Evolutionary conservation across 2,888 invertebrate species (phyloP).

Genomic region (Eumacrocentrus americanus): DNA sequence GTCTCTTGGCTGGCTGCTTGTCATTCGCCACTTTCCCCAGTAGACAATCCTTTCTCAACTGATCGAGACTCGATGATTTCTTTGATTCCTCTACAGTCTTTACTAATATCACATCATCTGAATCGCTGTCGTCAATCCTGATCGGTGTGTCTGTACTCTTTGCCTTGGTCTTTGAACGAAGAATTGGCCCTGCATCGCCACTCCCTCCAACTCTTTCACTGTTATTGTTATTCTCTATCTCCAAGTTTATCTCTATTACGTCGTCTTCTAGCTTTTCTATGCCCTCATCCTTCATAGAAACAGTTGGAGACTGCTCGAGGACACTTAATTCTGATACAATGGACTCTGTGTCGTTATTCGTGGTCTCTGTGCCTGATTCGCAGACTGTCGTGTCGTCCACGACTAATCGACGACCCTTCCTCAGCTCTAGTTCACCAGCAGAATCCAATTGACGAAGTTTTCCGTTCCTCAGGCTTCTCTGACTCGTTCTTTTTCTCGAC

Average conservation of each 20-base stretch:
- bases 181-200: constrained; percentile 51
- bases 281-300: neutral
- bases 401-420: constrained; percentile 47
- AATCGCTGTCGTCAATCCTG: constrained; percentile 27
- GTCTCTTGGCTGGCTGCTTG: constrained; percentile 46
- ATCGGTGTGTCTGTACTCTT: constrained; percentile 45
- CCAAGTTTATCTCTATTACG: constrained; percentile 38
- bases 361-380: constrained; percentile 40
- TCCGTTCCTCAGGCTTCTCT: constrained; percentile 70
- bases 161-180: constrained; percentile 58
- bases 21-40: constrained; percentile 46
- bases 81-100: constrained; percentile 22
- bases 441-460: constrained; percentile 67
- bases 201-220: constrained; percentile 42
- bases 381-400: constrained; percentile 42
- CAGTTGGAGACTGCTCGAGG: constrained; percentile 35
- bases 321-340: constrained; percentile 47
- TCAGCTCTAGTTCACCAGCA: constrained; percentile 41
- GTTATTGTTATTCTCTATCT: constrained; percentile 56
- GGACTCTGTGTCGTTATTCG: constrained; percentile 37
- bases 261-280: constrained; percentile 20
- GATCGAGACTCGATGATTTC: constrained; percentile 39
- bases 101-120: constrained; percentile 29
- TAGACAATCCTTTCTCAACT: constrained; percentile 47
- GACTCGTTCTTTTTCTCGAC: constrained; percentile 44